Evolutionary conservation across 2,113 vertebrate species (phyloP).

Genomic region (Natator depressus): DNA sequence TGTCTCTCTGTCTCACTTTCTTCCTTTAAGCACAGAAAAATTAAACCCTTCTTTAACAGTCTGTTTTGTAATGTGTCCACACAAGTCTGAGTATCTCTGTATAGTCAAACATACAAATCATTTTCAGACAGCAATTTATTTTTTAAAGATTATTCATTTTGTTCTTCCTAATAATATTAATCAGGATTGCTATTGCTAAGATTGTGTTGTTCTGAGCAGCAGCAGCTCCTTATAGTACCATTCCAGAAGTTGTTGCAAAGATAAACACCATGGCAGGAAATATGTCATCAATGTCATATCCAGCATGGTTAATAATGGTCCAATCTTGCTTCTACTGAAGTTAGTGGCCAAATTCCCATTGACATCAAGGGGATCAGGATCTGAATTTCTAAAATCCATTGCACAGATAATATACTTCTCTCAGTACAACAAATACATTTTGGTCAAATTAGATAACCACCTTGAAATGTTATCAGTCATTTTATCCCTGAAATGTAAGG

Average conservation of each 20-base stretch:
- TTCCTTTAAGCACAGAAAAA: neutral
- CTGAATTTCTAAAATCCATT: neutral
- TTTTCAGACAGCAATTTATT: neutral
- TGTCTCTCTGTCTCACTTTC: neutral
- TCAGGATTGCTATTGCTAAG: neutral
- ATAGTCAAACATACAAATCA: neutral
- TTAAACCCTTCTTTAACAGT: neutral
- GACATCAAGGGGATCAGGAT: neutral
- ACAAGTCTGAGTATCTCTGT: neutral
- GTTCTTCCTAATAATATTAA: neutral
- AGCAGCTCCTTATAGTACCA: neutral
- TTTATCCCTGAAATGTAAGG: neutral
- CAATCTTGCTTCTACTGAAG: neutral
- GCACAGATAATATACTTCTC: neutral
- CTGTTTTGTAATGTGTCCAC: neutral
- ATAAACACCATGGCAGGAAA: neutral
- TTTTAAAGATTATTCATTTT: neutral
- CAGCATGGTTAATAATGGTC: neutral
- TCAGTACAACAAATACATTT: neutral
- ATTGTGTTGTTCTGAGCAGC: neutral
- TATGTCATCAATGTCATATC: neutral
- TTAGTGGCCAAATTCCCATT: neutral
- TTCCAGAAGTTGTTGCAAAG: neutral
- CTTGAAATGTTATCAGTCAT: slow-evolving; percentile 36
- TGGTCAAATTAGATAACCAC: neutral